Base-by-base conservation (phyloP, 2,797 vertebrate species). In the Ispidina picta region DNA sequence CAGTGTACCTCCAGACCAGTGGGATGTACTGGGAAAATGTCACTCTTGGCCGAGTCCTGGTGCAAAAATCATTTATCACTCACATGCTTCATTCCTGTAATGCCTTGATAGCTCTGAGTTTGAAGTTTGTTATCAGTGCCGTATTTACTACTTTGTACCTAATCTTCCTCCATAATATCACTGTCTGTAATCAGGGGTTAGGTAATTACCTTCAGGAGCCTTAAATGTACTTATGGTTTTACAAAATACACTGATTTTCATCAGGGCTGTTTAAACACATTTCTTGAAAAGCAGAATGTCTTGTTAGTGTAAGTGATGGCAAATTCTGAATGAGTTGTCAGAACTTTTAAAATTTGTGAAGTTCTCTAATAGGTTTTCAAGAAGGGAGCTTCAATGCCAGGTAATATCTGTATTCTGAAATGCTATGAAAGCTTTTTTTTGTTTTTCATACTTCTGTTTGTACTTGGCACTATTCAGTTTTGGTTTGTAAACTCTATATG, bases 341-440 rank as follows among this genome's bases (percentile, higher is more conserved):
- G 54, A 83, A 41, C 62, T 92, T 78, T 91, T 90, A 92, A 93
- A 76, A 95, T 96, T 76, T 93, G 54, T 94, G 88, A 95, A 88
- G 77, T 94, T 96, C 48, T 88, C 62, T 96, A 95, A 86, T 93
- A 96, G 83, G n/a, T 95, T 88, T 96, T 90, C 89, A 66, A 80
- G 79, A 70, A 94, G 86, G 70, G 95, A 83, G 62, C 83, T 95
- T 88, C 91, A 95, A 63, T 93, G 73, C 69, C 92, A 93, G 82
- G 43, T 94, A 95, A 75, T 71, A 66, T 62, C 59, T 90, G 8
- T 46, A 62, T 71, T 92, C 92, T 96, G 93, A 96, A 97, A 92
- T 93, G 83, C 92, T 96, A 43, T 95, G 92, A 96, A 97, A 95
- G 74, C 70, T 17, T 65, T 15, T 39, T 39, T 15, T 14, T 39